A percentile compares a stretch with the other conserved stretches of the same genome.
Conservation (phyloP, 2,113 vertebrate species). For the Alouatta palliata region DNA sequence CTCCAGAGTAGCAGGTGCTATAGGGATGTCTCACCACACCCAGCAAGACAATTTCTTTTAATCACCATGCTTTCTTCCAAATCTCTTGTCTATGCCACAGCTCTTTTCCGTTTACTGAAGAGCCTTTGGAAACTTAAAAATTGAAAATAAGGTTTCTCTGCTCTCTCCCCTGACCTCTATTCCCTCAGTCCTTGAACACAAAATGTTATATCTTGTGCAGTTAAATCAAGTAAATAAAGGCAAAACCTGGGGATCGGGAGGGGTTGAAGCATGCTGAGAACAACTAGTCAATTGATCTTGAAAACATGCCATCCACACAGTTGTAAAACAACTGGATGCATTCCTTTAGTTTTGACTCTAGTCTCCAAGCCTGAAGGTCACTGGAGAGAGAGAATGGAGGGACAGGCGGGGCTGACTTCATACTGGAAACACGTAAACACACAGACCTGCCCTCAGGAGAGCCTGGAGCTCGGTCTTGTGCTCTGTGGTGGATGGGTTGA, state of each 20-base stretch:
- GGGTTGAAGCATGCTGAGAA: not conserved
- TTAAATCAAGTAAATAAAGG: not conserved
- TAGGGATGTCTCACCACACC: not conserved
- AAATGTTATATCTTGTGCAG: too few species aligned
- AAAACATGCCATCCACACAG: not conserved
- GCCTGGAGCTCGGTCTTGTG: too few species aligned
- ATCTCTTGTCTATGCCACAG: not conserved
- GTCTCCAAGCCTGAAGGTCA: not conserved
- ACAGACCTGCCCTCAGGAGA: not conserved
- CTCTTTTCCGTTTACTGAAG: not conserved
- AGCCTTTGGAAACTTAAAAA: not conserved
- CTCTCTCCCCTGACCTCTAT: too few species aligned
- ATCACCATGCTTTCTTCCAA: not conserved
- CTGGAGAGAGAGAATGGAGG: not conserved
- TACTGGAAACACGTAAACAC: accelerated
- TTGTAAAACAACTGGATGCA: not conserved
- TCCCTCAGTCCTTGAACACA: not conserved
- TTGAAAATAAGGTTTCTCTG: not conserved
- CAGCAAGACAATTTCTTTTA: not conserved
- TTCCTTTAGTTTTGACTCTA: not conserved
- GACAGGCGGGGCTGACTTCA: not conserved
- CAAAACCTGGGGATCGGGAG: not conserved
- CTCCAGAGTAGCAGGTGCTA: not conserved
- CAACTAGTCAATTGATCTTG: not conserved
- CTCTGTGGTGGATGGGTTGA: not conserved